Conservation (phyloP, 2,113 vertebrate species). For the Platysternon megacephalum region DNA sequence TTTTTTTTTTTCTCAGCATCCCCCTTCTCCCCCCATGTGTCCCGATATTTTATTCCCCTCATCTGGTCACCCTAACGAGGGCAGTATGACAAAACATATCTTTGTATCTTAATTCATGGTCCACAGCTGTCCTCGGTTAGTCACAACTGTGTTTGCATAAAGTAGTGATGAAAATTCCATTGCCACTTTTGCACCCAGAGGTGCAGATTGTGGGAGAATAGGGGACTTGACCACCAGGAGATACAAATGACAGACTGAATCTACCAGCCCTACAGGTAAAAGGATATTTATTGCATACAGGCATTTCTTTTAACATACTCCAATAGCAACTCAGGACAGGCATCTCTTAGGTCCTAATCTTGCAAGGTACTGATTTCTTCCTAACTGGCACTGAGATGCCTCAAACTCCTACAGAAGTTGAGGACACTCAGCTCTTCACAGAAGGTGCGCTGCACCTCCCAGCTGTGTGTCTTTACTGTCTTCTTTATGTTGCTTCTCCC, state of each 20-base stretch:
- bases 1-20: too few species aligned
- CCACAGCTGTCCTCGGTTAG: neutral
- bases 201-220: neutral
- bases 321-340: neutral
- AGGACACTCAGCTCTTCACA: fast-evolving
- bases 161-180: neutral
- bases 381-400: neutral
- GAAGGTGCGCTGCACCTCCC: neutral
- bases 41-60: too few species aligned
- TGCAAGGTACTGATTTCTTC: neutral
- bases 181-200: neutral
- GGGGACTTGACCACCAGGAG: neutral
- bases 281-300: neutral
- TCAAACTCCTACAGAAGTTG: neutral
- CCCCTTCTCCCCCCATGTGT: too few species aligned
- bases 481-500: fast-evolving
- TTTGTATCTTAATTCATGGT: neutral
- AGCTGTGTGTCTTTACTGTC: fast-evolving
- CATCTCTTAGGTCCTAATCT: neutral
- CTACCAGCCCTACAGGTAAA: neutral
- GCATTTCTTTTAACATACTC: neutral
- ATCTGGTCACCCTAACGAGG: too few species aligned
- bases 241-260: neutral
- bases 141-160: neutral
- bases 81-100: neutral